Conservation (phyloP, 2,113 vertebrate species). For the Actinemys pallida region DNA sequence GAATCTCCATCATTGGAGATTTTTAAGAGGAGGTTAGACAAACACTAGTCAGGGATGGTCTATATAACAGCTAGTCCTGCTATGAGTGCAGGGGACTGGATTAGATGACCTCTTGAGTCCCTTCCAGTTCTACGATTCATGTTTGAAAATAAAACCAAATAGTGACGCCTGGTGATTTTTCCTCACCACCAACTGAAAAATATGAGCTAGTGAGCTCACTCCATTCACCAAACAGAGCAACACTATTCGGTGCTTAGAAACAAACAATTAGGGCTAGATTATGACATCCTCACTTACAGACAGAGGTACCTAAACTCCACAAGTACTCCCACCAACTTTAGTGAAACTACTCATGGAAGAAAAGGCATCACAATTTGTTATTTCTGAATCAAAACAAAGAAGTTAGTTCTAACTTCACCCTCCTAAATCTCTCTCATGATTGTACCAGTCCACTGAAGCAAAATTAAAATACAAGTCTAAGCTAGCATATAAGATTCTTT, state of each 20-base stretch:
- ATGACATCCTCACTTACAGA: too few species aligned
- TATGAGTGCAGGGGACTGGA: too few species aligned
- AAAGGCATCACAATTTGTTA: background rate
- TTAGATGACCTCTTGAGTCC: too few species aligned
- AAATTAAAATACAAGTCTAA: background rate
- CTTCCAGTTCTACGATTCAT: background rate
- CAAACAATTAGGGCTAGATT: too few species aligned
- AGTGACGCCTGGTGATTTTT: background rate
- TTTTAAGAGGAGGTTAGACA: too few species aligned
- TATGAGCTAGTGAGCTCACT: background rate
- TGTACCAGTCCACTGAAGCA: background rate
- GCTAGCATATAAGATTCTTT: background rate
- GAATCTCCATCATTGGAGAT: too few species aligned
- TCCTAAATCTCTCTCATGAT: background rate
- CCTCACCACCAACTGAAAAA: background rate
- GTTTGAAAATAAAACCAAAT: background rate
- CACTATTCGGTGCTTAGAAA: background rate
- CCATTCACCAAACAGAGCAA: background rate
- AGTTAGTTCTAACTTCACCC: background rate
- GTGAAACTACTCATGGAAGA: background rate
- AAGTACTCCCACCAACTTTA: background rate
- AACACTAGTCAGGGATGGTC: too few species aligned
- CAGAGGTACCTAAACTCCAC: too few species aligned
- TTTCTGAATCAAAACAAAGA: background rate
- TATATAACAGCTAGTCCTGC: too few species aligned